These are phyloP conservation scores for Stichopus horrens DNA, from an alignment of 53 echinoderm and acorn worm genomes.

Conservation along the genomic window DNA sequence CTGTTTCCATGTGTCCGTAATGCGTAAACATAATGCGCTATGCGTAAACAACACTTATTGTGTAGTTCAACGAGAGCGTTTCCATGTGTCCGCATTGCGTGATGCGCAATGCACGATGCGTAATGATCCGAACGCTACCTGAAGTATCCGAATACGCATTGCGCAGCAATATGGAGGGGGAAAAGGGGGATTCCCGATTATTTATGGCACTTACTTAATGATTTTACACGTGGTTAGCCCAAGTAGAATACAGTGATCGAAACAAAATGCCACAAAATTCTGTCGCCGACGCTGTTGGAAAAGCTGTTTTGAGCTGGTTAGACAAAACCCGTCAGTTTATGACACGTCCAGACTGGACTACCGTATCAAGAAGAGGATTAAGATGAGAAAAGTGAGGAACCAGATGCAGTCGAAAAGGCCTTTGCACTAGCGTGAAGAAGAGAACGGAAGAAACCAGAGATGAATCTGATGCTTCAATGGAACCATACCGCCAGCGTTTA, in stretches of 20 bases:
- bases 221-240: slow-evolving; percentile 31
- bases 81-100: slow-evolving; percentile 23
- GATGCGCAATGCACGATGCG: slow-evolving; percentile 28
- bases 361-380: background rate
- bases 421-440: no score
- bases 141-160: slow-evolving; percentile 16
- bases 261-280: slow-evolving; percentile 13
- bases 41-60: no score
- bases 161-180: no score
- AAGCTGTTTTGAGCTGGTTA: slow-evolving; percentile 22
- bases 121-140: background rate
- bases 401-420: background rate
- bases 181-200: background rate
- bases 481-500: no score
- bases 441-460: no score
- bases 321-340: slow-evolving; percentile 32
- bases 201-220: slow-evolving; percentile 12
- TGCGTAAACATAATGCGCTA: no score
- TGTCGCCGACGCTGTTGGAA: slow-evolving; percentile 14
- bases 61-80: background rate
- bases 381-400: background rate
- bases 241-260: background rate
- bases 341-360: slow-evolving; percentile 21
- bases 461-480: no score
- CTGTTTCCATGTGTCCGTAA: no score